Conservation (phyloP, 2,797 vertebrate species). For the Periophthalmus magnuspinnatus region DNA sequence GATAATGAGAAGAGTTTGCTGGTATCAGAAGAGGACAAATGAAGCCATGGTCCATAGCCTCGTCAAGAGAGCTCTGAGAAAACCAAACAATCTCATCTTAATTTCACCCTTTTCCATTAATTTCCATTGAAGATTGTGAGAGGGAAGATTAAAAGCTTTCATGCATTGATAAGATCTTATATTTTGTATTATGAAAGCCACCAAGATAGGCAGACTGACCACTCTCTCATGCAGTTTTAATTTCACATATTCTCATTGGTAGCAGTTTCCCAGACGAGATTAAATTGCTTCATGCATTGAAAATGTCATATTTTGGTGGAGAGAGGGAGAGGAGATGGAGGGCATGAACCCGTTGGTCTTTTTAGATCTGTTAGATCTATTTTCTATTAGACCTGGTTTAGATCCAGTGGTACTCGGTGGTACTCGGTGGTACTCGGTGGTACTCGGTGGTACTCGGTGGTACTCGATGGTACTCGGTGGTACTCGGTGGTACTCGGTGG, state of each 20-base stretch:
- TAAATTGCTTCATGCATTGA: conserved; percentile 79
- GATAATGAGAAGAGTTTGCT: conserved; percentile 70
- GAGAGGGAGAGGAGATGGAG: conserved; percentile 61
- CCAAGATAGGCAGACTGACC: conserved; percentile 52
- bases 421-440: no score
- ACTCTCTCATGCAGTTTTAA: conserved; percentile 59
- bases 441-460: no score
- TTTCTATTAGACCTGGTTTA: no score
- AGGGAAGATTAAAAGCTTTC: conserved; percentile 75
- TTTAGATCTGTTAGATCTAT: no score
- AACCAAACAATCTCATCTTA: conserved; percentile 63
- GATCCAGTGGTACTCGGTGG: no score
- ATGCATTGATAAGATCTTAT: conserved; percentile 80
- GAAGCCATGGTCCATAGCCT: conserved; percentile 55
- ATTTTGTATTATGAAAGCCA: conserved; percentile 66
- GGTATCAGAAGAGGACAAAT: conserved; percentile 64
- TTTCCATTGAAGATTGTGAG: conserved; percentile 65
- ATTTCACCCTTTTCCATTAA: conserved; percentile 73
- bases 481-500: no score
- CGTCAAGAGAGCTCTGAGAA: conserved; percentile 52
- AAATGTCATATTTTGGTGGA: conserved; percentile 73
- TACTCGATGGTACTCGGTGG: no score
- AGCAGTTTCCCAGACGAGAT: conserved; percentile 64
- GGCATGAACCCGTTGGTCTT: conserved; percentile 60
- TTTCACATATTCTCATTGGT: conserved; percentile 70